Evolutionary conservation across 2,888 invertebrate species (phyloP).

Genomic region (Sepiola atlantica): DNA sequence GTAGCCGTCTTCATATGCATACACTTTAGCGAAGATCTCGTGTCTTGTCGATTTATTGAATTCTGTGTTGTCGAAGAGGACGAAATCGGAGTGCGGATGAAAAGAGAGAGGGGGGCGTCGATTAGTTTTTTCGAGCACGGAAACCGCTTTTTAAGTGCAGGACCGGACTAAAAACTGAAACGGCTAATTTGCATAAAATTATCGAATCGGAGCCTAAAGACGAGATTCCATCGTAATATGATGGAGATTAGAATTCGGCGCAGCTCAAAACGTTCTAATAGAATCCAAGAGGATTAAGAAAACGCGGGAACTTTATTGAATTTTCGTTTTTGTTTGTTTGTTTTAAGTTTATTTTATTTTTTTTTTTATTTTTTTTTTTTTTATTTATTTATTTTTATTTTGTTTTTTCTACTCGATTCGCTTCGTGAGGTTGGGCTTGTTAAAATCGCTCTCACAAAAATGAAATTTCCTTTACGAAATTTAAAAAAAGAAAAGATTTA

Average conservation of each 20-base stretch:
- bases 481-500: neutral
- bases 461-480: slow-evolving; percentile 11
- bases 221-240: slow-evolving; percentile 12
- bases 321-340: neutral
- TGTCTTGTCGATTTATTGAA: neutral
- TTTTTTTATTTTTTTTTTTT: neutral
- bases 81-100: neutral
- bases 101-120: too few relatives aligned
- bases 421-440: slow-evolving; percentile 16
- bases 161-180: neutral
- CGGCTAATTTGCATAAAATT: slow-evolving; percentile 32
- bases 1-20: slow-evolving; percentile 5
- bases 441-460: neutral
- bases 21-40: neutral
- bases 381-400: too few relatives aligned
- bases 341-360: neutral
- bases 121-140: neutral
- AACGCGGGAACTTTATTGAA: neutral
- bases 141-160: slow-evolving; percentile 23
- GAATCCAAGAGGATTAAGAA: slow-evolving; percentile 20
- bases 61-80: neutral
- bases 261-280: slow-evolving; percentile 12
- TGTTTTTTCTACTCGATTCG: neutral
- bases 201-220: neutral
- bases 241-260: slow-evolving; percentile 32